These are phyloP conservation scores for Musca vetustissima DNA, from an alignment of 1,140 invertebrate genomes.

Conservation along the genomic window DNA sequence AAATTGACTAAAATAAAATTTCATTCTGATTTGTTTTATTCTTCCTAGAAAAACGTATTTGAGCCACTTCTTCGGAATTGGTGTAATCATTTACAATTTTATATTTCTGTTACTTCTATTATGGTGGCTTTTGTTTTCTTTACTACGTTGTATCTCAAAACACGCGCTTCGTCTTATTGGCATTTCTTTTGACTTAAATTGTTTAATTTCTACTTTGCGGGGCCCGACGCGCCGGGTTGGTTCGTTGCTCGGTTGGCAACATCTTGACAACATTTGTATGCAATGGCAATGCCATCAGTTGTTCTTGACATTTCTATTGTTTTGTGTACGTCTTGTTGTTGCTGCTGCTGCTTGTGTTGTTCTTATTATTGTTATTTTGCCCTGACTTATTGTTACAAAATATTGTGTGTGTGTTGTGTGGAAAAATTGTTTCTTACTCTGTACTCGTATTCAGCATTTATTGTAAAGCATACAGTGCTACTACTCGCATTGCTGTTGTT, in stretches of 20 bases:
- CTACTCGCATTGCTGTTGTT: too few species aligned
- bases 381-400: background rate
- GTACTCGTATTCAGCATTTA: too few species aligned
- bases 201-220: slow-evolving; percentile 18
- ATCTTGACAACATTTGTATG: slow-evolving; percentile 18
- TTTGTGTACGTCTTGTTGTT: background rate
- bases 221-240: too few species aligned
- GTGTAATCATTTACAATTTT: too few species aligned
- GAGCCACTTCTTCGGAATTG: too few species aligned
- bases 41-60: too few species aligned
- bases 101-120: too few species aligned
- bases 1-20: too few species aligned
- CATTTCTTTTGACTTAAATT: slow-evolving; percentile 19
- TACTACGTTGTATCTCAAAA: too few species aligned
- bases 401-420: background rate
- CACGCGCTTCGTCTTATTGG: slow-evolving; percentile 5
- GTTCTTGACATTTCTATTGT: background rate
- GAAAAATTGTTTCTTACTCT: background rate
- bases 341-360: background rate
- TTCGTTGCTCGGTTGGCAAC: background rate
- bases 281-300: background rate
- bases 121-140: too few species aligned
- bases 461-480: too few species aligned
- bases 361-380: background rate
- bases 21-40: too few species aligned